Conservation (phyloP, 2,888 invertebrate genomes). For the Ormyrus nitidulus region DNA sequence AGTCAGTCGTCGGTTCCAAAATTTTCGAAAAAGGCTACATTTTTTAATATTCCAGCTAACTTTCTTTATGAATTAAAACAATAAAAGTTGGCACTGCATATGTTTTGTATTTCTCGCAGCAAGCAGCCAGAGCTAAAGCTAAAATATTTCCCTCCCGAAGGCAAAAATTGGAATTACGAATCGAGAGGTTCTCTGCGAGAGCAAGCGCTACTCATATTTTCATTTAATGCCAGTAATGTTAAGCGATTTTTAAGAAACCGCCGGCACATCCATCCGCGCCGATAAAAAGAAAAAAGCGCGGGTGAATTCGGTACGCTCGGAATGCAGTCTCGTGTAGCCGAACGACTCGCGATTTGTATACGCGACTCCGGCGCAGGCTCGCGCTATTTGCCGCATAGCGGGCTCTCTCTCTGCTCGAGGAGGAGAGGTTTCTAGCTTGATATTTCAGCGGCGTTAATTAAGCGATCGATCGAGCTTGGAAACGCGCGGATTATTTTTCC, state of each 20-base stretch:
- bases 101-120: no score
- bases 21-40: no score
- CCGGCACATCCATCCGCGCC: background rate
- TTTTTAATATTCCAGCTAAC: no score
- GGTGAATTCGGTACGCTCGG: slow-evolving; percentile 19
- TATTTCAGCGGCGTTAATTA: slow-evolving; percentile 17
- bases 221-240: no score
- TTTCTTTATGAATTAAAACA: no score
- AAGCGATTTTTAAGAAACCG: no score
- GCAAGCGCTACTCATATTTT: no score
- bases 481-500: slow-evolving; percentile 16
- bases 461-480: slow-evolving; percentile 14
- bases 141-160: no score
- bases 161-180: background rate
- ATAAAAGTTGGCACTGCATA: background rate
- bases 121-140: no score
- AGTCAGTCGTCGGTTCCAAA: background rate
- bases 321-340: slow-evolving; percentile 24
- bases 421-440: no score
- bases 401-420: background rate
- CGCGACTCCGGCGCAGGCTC: background rate
- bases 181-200: no score
- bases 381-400: background rate
- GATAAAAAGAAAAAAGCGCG: background rate
- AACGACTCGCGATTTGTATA: slow-evolving; percentile 13